Conservation (phyloP, 2,113 vertebrate genomes). For the Monarcha castaneiventris region DNA sequence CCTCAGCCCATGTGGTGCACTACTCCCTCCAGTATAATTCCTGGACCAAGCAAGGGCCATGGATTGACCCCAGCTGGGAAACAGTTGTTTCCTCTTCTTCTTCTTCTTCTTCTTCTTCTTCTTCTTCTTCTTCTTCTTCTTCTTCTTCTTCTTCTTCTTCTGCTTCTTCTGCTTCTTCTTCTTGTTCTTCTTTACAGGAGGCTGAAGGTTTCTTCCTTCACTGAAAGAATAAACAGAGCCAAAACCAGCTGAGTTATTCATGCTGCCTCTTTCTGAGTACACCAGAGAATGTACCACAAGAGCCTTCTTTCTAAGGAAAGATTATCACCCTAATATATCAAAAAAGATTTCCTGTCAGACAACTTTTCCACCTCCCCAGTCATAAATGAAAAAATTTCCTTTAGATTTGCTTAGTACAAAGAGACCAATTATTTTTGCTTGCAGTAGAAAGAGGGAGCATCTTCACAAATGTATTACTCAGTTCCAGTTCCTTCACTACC, state of each 20-base stretch:
- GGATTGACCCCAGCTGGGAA: neutral
- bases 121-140: too few species aligned
- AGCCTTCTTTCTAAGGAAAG: neutral
- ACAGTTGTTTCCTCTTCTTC: neutral
- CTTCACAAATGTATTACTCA: neutral
- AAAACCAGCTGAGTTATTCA: neutral
- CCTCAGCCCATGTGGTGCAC: accelerated
- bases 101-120: neutral
- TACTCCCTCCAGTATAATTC: neutral
- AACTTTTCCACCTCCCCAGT: neutral
- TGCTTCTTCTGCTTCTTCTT: too few species aligned
- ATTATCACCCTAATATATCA: neutral
- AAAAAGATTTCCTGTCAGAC: neutral
- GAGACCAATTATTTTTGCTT: neutral
- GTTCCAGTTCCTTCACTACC: neutral
- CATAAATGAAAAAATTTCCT: neutral
- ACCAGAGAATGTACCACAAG: neutral
- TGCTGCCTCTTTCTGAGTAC: neutral
- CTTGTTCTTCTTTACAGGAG: neutral
- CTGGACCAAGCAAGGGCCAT: neutral
- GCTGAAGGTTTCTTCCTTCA: neutral
- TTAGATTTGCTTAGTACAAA: neutral
- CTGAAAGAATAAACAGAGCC: neutral
- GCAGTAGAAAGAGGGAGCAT: neutral
- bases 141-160: too few species aligned